Evolutionary conservation across 1,140 invertebrate species (phyloP).

Genomic region (Gryllus bimaculatus): DNA sequence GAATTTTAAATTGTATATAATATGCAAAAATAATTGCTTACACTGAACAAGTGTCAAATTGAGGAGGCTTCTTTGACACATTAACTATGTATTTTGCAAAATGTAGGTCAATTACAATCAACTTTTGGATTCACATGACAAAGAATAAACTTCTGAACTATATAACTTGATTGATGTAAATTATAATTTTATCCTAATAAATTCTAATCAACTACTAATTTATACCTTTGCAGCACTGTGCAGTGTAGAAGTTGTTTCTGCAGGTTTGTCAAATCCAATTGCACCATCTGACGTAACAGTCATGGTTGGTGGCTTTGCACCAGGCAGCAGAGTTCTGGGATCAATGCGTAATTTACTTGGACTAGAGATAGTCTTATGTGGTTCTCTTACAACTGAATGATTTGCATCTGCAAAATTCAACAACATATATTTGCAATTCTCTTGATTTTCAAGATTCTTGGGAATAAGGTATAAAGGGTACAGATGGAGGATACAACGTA

Average conservation of each 20-base stretch:
- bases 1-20: no score
- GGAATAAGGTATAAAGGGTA: not conserved
- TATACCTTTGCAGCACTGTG: conserved; percentile 10
- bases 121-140: no score
- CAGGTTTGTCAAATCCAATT: conserved; percentile 10
- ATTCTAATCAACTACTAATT: no score
- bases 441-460: not conserved
- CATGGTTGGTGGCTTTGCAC: not conserved
- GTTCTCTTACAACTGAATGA: not conserved
- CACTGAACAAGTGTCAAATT: no score
- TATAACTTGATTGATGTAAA: no score
- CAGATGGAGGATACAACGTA: not conserved
- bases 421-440: not conserved
- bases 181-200: no score
- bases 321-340: conserved; percentile 4
- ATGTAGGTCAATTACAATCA: no score
- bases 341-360: conserved; percentile 7
- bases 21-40: no score
- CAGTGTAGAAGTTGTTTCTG: not conserved
- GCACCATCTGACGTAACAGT: not conserved
- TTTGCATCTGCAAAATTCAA: not conserved
- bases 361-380: not conserved
- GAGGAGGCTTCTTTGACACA: no score
- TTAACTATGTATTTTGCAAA: no score
- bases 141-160: no score